Evolutionary conservation across 1,140 invertebrate species (phyloP).

Genomic region (Zaprionus camerounensis): DNA sequence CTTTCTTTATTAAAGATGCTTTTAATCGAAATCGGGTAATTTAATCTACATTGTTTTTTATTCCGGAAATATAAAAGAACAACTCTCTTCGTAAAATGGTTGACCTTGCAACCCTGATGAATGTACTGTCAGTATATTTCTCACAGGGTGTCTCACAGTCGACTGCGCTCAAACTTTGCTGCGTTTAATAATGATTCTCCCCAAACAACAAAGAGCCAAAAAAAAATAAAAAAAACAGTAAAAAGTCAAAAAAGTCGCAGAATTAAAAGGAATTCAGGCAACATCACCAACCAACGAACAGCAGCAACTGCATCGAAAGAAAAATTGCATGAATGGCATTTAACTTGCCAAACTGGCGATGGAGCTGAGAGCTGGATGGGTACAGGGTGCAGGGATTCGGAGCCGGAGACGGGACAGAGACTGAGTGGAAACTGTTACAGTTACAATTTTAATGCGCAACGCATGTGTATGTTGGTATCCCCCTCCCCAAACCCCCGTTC

Average conservation of each 20-base stretch:
- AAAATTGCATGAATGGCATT: constrained; percentile 75
- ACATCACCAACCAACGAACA: constrained; percentile 38
- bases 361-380: background rate
- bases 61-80: no score
- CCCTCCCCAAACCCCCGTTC: background rate
- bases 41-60: no score
- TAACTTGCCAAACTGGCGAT: constrained; percentile 58
- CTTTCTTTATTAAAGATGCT: no score
- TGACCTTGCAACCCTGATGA: background rate
- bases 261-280: constrained; percentile 63
- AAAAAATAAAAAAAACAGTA: background rate
- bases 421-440: constrained; percentile 59
- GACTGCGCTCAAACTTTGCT: background rate
- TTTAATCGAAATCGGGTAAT: no score
- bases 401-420: constrained; percentile 26
- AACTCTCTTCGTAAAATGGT: no score
- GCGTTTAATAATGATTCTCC: constrained; percentile 1
- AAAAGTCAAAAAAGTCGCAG: constrained; percentile 16
- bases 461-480: constrained; percentile 56
- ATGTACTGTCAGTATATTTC: background rate
- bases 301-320: constrained; percentile 36
- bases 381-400: background rate
- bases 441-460: constrained; percentile 80
- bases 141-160: background rate
- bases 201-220: constrained; percentile 7